Base-by-base conservation (phyloP, 2,797 vertebrate genomes). In the Phrynocephalus guinanensis region DNA sequence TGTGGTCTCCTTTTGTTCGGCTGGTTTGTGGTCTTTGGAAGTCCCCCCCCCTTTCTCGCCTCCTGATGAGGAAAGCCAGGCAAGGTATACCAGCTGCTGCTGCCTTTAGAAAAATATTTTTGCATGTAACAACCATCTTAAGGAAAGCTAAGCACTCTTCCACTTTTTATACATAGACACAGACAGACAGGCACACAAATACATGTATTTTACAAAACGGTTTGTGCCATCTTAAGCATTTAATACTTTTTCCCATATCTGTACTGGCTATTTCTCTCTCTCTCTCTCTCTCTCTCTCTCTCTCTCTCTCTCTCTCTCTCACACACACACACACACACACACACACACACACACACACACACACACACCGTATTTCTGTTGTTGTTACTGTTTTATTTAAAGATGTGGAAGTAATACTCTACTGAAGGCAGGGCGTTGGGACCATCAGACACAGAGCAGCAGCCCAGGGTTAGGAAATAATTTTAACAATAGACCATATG, bases 401-500 rank as follows among this genome's bases (percentile, higher is more conserved):
- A 50, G n/a, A 50, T 8, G 60, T 88, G 92, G 66, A 76, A 78
- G 38, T 8, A 26, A 48, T 30, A 15, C 13, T 38, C 22, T 38
- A 44, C 22, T 18, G 76, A 56, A 63, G 10, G 33, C 68, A 7
- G 24, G 22, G 60, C 33, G 33, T 33, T 9, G n/a, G 66, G 71
- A 13, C 71, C 85, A 89, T 93, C 85, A 82, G 87, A 94, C 92
- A 92, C 89, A 84, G 86, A 93, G 30, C 87, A 85, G 91, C 92
- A 93, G 92, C 28, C 50, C 82, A 91, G 92, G 91, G 93, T 95
- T 96, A 95, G 94, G 93, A 94, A 95, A 94, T 95, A 94, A 91
- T 93, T 93, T 85, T 92, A 94, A 96, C 95, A 95, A 95, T 93
- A 92, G 93, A 95, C 92, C 95, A 94, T 95, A 95, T 96, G 94